phyloP scores from a whole-genome alignment of 2,797 vertebrate species.

The Sebastiscus tertius region DNA sequence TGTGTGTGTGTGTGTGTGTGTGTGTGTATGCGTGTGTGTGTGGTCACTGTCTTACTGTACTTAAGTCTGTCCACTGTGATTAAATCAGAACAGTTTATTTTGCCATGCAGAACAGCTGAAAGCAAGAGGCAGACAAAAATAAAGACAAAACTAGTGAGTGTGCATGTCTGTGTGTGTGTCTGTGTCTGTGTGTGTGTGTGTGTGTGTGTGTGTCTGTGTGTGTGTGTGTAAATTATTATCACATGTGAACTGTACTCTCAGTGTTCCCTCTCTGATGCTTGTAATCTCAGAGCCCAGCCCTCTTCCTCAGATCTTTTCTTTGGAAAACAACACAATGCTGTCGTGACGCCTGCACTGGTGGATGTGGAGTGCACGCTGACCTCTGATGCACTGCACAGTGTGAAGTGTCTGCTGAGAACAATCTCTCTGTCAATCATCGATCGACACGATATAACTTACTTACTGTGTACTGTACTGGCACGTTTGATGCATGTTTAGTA shows the following conservation, averaged over 20 bases:
- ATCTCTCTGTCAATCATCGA: neutral
- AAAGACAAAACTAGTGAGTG: neutral
- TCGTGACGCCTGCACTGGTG: conserved; percentile 11
- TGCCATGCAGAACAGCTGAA: conserved; percentile 15
- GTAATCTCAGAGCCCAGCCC: conserved; percentile 51
- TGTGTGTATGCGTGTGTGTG: conserved; percentile 9
- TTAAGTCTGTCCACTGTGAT: conserved; percentile 17
- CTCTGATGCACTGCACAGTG: conserved; percentile 14
- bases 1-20: neutral
- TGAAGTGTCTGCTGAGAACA: conserved; percentile 6
- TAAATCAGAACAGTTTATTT: conserved; percentile 19
- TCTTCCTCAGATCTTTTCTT: conserved; percentile 56
- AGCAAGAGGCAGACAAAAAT: conserved; percentile 5
- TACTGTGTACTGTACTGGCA: too few species aligned
- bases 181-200: neutral
- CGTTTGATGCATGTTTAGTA: neutral
- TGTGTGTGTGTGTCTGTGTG: too few species aligned
- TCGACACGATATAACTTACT: neutral
- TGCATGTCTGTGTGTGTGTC: neutral
- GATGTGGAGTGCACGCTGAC: neutral
- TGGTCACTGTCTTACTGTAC: conserved; percentile 7
- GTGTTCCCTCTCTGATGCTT: conserved; percentile 27
- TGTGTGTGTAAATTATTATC: conserved; percentile 4
- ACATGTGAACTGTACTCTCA: conserved; percentile 9
- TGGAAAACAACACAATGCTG: conserved; percentile 46